phyloP scores from a whole-genome alignment of 1,140 invertebrate genomes.

The Ganaspis sp. region DNA sequence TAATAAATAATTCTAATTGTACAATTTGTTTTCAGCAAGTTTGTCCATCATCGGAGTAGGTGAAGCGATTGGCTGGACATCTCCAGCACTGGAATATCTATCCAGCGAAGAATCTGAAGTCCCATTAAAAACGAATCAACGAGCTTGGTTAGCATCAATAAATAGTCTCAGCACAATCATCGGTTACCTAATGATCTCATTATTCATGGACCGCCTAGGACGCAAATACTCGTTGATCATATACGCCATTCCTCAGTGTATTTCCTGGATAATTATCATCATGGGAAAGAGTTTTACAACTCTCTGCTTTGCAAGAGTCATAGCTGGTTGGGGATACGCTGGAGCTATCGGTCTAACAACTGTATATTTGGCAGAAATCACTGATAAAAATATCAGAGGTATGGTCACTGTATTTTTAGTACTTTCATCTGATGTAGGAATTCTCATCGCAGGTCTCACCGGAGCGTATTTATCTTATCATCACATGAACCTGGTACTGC shows the following conservation, averaged over 20 bases:
- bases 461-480: conserved; percentile 75
- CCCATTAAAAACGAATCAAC: conserved; percentile 58
- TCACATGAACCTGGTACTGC: conserved; percentile 73
- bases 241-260: conserved; percentile 63
- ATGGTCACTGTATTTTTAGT: conserved; percentile 75
- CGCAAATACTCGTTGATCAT: conserved; percentile 63
- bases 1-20: too few species aligned
- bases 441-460: conserved; percentile 74
- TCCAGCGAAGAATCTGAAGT: conserved; percentile 47
- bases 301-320: conserved; percentile 62
- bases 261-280: conserved; percentile 66
- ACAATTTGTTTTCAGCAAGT: conserved; percentile 56
- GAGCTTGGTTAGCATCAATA: conserved; percentile 66
- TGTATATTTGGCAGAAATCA: conserved; percentile 78
- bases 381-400: conserved; percentile 75
- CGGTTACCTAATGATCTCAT: conserved; percentile 58
- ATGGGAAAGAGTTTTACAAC: conserved; percentile 52
- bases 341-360: conserved; percentile 75
- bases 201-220: conserved; percentile 66
- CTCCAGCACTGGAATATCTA: conserved; percentile 64
- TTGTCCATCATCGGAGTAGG: conserved; percentile 65
- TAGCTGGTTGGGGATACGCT: conserved; percentile 76
- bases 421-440: conserved; percentile 77
- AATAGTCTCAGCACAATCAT: conserved; percentile 62
- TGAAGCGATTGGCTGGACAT: conserved; percentile 66